phyloP scores from a whole-genome alignment of 2,113 vertebrate genomes.

The Oryzias curvinotus region DNA sequence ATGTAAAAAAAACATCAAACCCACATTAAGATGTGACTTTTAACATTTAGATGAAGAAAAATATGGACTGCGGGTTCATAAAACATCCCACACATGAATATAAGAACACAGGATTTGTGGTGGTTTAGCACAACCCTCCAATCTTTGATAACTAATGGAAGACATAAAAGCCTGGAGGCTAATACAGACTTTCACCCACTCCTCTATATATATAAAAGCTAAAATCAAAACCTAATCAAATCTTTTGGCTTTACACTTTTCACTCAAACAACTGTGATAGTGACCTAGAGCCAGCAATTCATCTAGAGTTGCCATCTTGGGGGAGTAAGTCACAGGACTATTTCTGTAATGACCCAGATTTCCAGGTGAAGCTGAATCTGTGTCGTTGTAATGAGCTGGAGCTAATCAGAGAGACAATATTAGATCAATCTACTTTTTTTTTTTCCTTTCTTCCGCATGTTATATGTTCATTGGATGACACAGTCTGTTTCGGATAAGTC shows the following conservation, averaged over 20 bases:
- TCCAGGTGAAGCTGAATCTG: slow-evolving; percentile 66
- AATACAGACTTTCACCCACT: slow-evolving; percentile 42
- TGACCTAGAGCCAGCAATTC: slow-evolving; percentile 73
- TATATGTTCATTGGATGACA: background rate
- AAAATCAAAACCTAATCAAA: slow-evolving; percentile 18
- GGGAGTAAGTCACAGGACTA: slow-evolving; percentile 59
- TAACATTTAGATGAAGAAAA: background rate
- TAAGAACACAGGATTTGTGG: slow-evolving; percentile 39
- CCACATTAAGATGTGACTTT: slow-evolving; percentile 4
- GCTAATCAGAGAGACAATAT: slow-evolving; percentile 36
- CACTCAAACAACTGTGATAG: slow-evolving; percentile 60
- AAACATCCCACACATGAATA: slow-evolving; percentile 51
- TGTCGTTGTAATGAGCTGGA: slow-evolving; percentile 54
- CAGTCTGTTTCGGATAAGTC: slow-evolving; percentile 11
- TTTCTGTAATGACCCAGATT: slow-evolving; percentile 76
- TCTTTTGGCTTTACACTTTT: slow-evolving; percentile 23
- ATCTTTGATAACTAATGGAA: slow-evolving; percentile 68
- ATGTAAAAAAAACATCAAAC: background rate
- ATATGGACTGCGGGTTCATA: slow-evolving; percentile 9
- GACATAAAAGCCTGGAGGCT: slow-evolving; percentile 50
- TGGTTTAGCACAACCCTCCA: slow-evolving; percentile 56
- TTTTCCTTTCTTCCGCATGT: too few species aligned
- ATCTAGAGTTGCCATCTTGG: slow-evolving; percentile 66
- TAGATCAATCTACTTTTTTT: slow-evolving; percentile 25
- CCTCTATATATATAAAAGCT: slow-evolving; percentile 14